A percentile compares a stretch with the other conserved stretches of the same genome.
Conservation (phyloP, 2,888 invertebrate genomes). For the Argynnis bischoffii region DNA sequence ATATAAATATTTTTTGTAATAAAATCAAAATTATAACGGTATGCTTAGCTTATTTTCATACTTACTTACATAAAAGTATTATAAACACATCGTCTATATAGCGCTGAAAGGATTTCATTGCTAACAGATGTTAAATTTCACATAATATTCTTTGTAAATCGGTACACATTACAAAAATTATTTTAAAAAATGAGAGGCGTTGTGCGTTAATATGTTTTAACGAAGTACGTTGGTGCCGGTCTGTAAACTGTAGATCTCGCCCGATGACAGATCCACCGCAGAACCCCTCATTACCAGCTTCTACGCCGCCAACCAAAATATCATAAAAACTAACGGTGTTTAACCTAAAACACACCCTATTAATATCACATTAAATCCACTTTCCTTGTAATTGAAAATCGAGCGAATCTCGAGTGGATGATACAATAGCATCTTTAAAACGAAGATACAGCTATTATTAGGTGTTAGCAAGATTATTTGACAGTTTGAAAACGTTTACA, state of each 20-base stretch:
- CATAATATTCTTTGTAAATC: slow-evolving; percentile 39
- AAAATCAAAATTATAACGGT: slow-evolving; percentile 19
- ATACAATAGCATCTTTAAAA: slow-evolving; percentile 73
- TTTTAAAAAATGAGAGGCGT: slow-evolving; percentile 43
- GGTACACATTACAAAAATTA: slow-evolving; percentile 37
- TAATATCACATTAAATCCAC: slow-evolving; percentile 33
- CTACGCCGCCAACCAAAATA: slow-evolving; percentile 64
- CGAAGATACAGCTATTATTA: slow-evolving; percentile 76
- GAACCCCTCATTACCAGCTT: slow-evolving; percentile 70
- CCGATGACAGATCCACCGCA: slow-evolving; percentile 72
- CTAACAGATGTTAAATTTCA: slow-evolving; percentile 39
- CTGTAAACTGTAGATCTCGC: slow-evolving; percentile 65
- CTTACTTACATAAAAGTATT: slow-evolving; percentile 36
- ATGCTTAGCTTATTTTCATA: slow-evolving; percentile 32
- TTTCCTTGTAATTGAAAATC: slow-evolving; percentile 26
- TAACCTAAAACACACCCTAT: slow-evolving; percentile 51
- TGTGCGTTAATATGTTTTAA: slow-evolving; percentile 60
- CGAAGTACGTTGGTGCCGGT: slow-evolving; percentile 55
- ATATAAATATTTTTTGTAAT: background rate
- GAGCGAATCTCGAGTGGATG: slow-evolving; percentile 57
- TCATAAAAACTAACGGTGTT: slow-evolving; percentile 55
- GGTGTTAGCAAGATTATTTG: slow-evolving; percentile 80
- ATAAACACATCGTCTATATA: slow-evolving; percentile 32
- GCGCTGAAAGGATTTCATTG: slow-evolving; percentile 37
- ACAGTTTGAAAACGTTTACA: slow-evolving; percentile 82